Evolutionary conservation across 2,888 invertebrate species (phyloP).

Genomic region (Chaetogeoica ovagalla): DNA sequence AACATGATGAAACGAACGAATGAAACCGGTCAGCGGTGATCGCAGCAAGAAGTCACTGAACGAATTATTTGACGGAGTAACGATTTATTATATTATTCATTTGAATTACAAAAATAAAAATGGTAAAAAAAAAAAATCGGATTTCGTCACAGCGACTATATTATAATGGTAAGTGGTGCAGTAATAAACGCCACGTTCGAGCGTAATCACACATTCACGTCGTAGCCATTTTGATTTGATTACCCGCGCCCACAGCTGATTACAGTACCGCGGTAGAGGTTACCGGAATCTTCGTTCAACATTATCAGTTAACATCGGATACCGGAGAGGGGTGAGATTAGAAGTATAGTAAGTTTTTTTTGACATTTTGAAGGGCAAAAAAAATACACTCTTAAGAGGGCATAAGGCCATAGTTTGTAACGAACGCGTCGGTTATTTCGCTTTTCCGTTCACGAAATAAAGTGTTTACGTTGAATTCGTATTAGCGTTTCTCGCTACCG

Average conservation of each 20-base stretch:
- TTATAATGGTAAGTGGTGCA: neutral
- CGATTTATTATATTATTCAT: neutral
- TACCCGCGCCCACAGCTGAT: conserved; percentile 27
- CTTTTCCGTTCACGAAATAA: neutral
- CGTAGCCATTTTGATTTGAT: conserved; percentile 52
- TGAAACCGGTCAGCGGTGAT: neutral
- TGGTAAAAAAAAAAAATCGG: conserved; percentile 10
- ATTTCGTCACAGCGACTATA: neutral
- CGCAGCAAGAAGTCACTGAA: neutral
- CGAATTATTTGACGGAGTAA: conserved; percentile 4
- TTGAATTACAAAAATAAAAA: conserved; percentile 6
- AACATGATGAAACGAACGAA: conserved; percentile 22
- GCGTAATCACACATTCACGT: conserved; percentile 49
- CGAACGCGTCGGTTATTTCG: neutral
- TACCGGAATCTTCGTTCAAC: neutral
- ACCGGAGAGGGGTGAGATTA: conserved; percentile 10
- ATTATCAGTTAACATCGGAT: conserved; percentile 32
- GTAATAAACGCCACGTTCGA: conserved; percentile 51
- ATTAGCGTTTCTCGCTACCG: neutral
- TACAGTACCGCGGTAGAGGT: conserved; percentile 15
- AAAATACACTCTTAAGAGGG: neutral
- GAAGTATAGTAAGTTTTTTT: conserved; percentile 28
- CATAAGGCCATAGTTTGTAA: conserved; percentile 3
- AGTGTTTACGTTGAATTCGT: neutral
- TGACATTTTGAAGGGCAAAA: conserved; percentile 52